phyloP scores from a whole-genome alignment of 2,113 vertebrate species.

The Poecilia latipinna region DNA sequence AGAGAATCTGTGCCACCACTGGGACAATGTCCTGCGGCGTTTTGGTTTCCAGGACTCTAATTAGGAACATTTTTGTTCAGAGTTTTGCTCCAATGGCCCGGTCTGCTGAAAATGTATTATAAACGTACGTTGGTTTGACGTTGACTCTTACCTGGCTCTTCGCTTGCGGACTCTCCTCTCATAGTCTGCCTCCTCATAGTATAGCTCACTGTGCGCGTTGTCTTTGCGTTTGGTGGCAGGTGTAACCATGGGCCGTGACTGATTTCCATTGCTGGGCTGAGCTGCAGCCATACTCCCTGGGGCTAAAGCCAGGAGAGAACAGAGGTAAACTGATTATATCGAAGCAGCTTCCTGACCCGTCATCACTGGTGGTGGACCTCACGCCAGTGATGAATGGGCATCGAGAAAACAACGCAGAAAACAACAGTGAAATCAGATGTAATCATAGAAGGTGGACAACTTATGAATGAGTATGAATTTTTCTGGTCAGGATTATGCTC shows the following conservation, averaged over 20 bases:
- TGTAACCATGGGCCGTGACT: conserved; percentile 89
- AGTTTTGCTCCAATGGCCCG: not conserved
- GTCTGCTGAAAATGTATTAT: not conserved
- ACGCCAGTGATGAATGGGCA: conserved; percentile 47
- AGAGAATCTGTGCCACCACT: not conserved
- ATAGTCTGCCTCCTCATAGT: conserved; percentile 95
- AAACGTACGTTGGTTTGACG: not conserved
- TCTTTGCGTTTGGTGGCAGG: conserved; percentile 87
- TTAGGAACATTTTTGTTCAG: not conserved
- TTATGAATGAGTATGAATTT: conserved; percentile 2
- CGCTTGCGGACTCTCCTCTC: conserved; percentile 93
- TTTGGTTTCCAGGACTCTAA: not conserved
- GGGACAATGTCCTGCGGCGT: not conserved
- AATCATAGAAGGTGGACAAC: conserved; percentile 9
- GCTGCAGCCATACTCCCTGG: conserved; percentile 79
- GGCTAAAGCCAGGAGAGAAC: conserved; percentile 53
- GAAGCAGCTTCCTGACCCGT: conserved; percentile 14
- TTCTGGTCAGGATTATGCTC: not conserved
- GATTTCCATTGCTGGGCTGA: conserved; percentile 82
- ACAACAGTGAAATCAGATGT: conserved; percentile 12
- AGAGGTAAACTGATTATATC: conserved; percentile 48
- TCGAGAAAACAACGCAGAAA: conserved; percentile 13
- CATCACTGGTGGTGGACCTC: not conserved
- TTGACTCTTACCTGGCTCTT: conserved; percentile 84
- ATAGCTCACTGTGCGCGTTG: conserved; percentile 91